Evolutionary conservation across 2,797 vertebrate genomes (phyloP).

Genomic region (Cuculus canorus): DNA sequence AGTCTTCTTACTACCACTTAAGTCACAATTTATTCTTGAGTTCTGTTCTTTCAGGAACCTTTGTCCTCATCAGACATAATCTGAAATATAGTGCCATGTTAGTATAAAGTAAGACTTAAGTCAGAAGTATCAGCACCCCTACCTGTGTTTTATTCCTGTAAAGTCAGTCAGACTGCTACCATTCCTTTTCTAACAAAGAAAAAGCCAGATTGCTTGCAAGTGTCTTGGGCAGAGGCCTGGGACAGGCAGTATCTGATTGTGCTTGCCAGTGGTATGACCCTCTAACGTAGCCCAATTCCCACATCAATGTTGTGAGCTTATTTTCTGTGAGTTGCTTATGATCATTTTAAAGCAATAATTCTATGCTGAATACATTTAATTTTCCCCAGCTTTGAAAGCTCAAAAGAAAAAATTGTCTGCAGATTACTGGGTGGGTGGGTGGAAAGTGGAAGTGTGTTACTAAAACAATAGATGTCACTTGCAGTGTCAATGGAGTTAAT

Average conservation of each 20-base stretch:
- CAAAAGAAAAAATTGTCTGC: background rate
- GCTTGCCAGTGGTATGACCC: rapidly evolving
- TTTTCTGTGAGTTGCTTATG: background rate
- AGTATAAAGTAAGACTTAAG: background rate
- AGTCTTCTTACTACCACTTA: background rate
- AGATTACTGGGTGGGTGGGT: background rate
- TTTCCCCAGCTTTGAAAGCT: background rate
- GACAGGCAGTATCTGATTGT: background rate
- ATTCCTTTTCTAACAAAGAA: background rate
- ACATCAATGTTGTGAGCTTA: background rate
- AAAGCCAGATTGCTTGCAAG: background rate
- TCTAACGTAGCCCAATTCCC: background rate
- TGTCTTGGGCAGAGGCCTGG: background rate
- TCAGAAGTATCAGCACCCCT: background rate
- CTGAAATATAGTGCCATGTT: background rate
- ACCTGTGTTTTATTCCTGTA: background rate
- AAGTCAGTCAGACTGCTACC: background rate
- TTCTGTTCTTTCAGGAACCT: background rate
- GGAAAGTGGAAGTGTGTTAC: background rate
- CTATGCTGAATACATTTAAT: background rate
- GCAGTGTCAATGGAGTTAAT: background rate
- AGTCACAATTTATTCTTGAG: background rate
- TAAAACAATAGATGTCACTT: background rate
- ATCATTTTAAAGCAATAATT: background rate
- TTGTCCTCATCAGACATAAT: background rate